Percentiles rank a stretch among this genome's conserved stretches.
phyloP scores from a whole-genome alignment of 2,113 vertebrate species.

The Rhynchopsitta pachyrhyncha region DNA sequence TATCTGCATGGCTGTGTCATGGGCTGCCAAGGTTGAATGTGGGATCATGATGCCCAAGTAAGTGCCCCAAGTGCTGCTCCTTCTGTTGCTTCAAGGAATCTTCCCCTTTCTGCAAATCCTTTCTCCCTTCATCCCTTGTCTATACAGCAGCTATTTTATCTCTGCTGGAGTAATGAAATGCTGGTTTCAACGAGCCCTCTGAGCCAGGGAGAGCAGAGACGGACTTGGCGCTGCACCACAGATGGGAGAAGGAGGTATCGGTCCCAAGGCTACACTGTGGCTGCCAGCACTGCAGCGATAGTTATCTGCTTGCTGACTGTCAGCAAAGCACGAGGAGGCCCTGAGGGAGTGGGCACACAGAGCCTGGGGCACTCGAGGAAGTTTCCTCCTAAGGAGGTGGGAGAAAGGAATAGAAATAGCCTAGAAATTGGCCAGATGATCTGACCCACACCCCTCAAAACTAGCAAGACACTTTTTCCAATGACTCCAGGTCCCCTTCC shows the following conservation, averaged over 20 bases:
- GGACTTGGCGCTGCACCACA: not conserved
- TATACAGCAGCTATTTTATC: not conserved
- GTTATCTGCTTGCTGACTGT: not conserved
- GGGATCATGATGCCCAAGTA: not conserved
- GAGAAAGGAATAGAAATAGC: not conserved
- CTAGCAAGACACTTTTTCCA: not conserved
- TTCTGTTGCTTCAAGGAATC: not conserved
- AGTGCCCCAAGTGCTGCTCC: not conserved
- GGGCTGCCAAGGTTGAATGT: not conserved
- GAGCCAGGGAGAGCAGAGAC: not conserved
- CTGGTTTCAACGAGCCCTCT: conserved; percentile 6
- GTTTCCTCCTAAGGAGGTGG: not conserved
- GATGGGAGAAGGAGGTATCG: not conserved
- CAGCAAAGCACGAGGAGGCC: not conserved
- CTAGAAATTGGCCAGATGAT: not conserved
- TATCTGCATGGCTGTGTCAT: rapidly evolving
- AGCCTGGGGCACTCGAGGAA: not conserved
- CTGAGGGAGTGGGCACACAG: rapidly evolving
- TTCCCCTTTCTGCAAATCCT: not conserved
- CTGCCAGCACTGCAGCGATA: not conserved
- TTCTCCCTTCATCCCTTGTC: not conserved
- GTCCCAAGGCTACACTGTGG: not conserved
- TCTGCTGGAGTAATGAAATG: not conserved
- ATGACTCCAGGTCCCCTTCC: not conserved
- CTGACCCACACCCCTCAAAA: not conserved